A percentile compares a stretch with the other conserved stretches of the same genome.
Evolutionary conservation across 2,797 vertebrate genomes (phyloP).

Genomic region (Hydrocynus forskahlii): DNA sequence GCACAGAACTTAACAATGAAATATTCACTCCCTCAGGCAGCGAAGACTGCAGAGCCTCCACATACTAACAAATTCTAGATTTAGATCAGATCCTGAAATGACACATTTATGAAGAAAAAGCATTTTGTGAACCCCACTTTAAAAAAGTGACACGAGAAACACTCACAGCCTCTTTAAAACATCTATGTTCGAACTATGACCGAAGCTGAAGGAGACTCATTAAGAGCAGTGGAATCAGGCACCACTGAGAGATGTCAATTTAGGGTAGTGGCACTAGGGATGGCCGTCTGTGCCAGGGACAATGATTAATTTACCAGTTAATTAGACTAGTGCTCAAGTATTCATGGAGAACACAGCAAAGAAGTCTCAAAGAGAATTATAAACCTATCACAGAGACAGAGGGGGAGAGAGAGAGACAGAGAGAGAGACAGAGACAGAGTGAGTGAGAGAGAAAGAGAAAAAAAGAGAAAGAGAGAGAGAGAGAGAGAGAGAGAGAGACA

Average conservation of each 20-base stretch:
- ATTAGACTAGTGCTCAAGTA: conserved; percentile 51
- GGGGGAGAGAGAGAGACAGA: conserved; percentile 18
- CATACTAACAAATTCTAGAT: conserved; percentile 41
- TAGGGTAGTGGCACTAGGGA: conserved; percentile 41
- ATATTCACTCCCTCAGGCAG: conserved; percentile 54
- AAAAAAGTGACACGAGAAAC: conserved; percentile 28
- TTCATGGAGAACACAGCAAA: conserved; percentile 41
- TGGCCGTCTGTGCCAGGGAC: conserved; percentile 36
- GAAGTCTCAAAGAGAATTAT: conserved; percentile 29
- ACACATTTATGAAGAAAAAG: conserved; percentile 33
- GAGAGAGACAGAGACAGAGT: conserved; percentile 12
- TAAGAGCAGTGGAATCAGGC: conserved; percentile 28
- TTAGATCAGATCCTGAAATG: conserved; percentile 37
- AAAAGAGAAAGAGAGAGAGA: no score
- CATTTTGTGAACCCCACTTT: conserved; percentile 24
- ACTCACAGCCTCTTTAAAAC: conserved; percentile 32
- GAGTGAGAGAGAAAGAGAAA: conserved; percentile 12
- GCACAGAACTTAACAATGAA: conserved; percentile 48
- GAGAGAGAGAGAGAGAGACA: conserved; percentile 7
- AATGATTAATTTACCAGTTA: conserved; percentile 55
- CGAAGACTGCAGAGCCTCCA: conserved; percentile 38
- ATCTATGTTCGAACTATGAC: conserved; percentile 7
- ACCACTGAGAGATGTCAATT: conserved; percentile 38
- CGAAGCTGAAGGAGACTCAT: conserved; percentile 35
- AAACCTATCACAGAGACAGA: conserved; percentile 19